phyloP scores from a whole-genome alignment of 2,888 invertebrate species.

The Ormia ochracea region DNA sequence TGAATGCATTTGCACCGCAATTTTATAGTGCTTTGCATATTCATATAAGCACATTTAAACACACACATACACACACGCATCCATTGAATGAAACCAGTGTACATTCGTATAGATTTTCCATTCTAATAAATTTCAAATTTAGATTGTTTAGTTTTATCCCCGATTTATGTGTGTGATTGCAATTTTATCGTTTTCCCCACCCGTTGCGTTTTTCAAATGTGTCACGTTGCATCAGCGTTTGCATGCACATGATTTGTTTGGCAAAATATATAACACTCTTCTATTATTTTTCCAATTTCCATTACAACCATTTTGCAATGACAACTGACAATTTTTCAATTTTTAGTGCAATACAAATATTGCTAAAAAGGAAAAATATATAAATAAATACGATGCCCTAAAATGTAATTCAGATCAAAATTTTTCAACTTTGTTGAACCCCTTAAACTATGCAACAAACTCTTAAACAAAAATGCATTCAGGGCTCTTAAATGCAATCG shows the following conservation, averaged over 20 bases:
- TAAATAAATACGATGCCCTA: not conserved
- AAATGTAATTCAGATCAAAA: not conserved
- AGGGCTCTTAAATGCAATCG: not conserved
- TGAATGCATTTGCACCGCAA: not conserved
- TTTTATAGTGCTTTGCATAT: not conserved
- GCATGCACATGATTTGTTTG: constrained; percentile 37
- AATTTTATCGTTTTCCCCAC: not conserved
- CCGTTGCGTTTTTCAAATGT: constrained; percentile 23
- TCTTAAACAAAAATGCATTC: not conserved
- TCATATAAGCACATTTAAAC: too few relatives aligned
- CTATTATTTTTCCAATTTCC: constrained; percentile 25
- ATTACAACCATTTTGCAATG: not conserved
- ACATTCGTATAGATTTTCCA: not conserved
- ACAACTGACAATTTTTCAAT: constrained; percentile 10
- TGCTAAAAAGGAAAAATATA: not conserved
- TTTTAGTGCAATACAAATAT: not conserved
- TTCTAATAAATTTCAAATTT: constrained; percentile 5
- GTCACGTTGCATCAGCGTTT: constrained; percentile 55
- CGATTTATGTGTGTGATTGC: not conserved
- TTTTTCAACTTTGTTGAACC: not conserved
- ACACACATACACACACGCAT: too few relatives aligned
- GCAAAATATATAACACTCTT: constrained; percentile 3
- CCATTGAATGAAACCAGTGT: too few relatives aligned
- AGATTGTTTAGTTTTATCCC: not conserved
- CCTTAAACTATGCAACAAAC: not conserved